phyloP scores from a whole-genome alignment of 2,888 invertebrate genomes.

The Ochropleura leucogaster region DNA sequence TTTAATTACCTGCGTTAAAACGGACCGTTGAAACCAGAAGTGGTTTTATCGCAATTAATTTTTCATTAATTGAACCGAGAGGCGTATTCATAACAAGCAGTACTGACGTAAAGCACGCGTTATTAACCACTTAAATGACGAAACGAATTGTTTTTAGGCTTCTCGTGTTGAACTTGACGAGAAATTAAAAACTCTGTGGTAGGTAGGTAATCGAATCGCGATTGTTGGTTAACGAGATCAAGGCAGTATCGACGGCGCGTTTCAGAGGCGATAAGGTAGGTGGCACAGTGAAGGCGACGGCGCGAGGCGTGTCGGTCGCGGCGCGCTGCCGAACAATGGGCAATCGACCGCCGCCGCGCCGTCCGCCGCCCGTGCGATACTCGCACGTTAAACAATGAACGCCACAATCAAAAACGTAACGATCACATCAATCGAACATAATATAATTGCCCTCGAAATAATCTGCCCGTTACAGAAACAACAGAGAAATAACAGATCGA shows the following conservation, averaged over 20 bases:
- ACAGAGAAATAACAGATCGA: slow-evolving; percentile 1
- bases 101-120: slow-evolving; percentile 64
- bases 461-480: slow-evolving; percentile 29
- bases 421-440: slow-evolving; percentile 56
- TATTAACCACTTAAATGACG: slow-evolving; percentile 66
- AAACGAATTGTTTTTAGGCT: slow-evolving; percentile 65
- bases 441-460: slow-evolving; percentile 49
- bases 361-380: slow-evolving; percentile 63
- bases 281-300: slow-evolving; percentile 81
- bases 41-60: slow-evolving; percentile 50
- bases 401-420: slow-evolving; percentile 60
- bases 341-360: slow-evolving; percentile 82
- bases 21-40: slow-evolving; percentile 39
- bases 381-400: slow-evolving; percentile 65
- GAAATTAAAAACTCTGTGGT: slow-evolving; percentile 80
- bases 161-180: slow-evolving; percentile 68
- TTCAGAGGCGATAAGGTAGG: slow-evolving; percentile 84
- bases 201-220: slow-evolving; percentile 82
- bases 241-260: slow-evolving; percentile 81
- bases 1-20: slow-evolving; percentile 45
- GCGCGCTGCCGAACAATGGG: slow-evolving; percentile 85
- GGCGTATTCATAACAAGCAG: slow-evolving; percentile 53
- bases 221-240: slow-evolving; percentile 86
- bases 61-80: slow-evolving; percentile 57
- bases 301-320: slow-evolving; percentile 88